Conservation (phyloP, 2,888 invertebrate species). For the Cartodere bifasciata region DNA sequence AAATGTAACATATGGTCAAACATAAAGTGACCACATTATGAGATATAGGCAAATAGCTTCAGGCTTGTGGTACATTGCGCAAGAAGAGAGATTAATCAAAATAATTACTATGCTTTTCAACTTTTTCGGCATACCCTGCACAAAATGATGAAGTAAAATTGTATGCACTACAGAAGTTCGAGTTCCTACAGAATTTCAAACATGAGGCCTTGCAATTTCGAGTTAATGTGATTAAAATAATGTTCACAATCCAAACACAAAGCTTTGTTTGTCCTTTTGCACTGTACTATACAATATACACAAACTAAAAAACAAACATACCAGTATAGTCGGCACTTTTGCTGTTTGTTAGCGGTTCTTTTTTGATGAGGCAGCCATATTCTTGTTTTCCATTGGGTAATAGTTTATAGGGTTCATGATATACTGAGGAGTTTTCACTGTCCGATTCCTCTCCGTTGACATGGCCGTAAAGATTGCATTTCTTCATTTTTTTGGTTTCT, state of each 20-base stretch:
- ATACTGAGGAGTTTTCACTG: constrained; percentile 43
- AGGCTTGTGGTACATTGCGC: too few relatives aligned
- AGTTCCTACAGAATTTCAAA: too few relatives aligned
- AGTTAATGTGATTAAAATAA: neutral
- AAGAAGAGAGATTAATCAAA: too few relatives aligned
- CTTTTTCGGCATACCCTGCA: too few relatives aligned
- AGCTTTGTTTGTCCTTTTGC: neutral
- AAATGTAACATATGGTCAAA: too few relatives aligned
- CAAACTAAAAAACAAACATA: constrained; percentile 20
- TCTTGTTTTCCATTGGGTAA: constrained; percentile 38
- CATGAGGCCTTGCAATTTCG: too few relatives aligned
- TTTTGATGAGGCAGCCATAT: constrained; percentile 39
- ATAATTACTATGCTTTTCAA: too few relatives aligned
- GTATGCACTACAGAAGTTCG: too few relatives aligned
- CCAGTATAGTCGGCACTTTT: constrained; percentile 43
- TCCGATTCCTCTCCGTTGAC: constrained; percentile 40
- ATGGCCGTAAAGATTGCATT: constrained; percentile 36
- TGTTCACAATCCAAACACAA: constrained; percentile 1
- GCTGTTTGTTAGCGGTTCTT: constrained; percentile 36
- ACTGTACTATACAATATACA: neutral
- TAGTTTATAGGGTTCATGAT: constrained; percentile 45
- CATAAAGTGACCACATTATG: too few relatives aligned
- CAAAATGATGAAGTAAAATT: too few relatives aligned
- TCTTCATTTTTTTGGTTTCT: constrained; percentile 31
- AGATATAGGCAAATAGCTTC: too few relatives aligned